A percentile compares a stretch with the other conserved stretches of the same genome.
phyloP scores from a whole-genome alignment of 2,797 vertebrate genomes.

The Cyprinodon diabolis region DNA sequence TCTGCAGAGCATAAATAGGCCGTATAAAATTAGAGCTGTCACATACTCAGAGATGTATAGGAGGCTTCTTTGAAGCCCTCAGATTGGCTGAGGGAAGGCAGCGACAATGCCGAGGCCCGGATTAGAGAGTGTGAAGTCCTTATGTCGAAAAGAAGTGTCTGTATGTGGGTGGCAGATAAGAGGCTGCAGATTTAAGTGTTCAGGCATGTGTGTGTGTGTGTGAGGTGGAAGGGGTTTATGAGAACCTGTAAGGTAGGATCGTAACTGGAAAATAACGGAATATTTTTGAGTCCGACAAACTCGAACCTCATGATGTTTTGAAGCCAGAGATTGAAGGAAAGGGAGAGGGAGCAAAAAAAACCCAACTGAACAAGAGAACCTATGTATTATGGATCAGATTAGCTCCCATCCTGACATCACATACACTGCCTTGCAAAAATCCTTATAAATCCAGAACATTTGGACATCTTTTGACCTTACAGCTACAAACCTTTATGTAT shows the following conservation, averaged over 20 bases:
- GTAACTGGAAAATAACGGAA: slow-evolving; percentile 28
- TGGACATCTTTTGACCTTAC: neutral
- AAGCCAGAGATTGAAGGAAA: slow-evolving; percentile 45
- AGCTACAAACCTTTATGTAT: neutral
- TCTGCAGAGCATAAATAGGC: slow-evolving; percentile 36
- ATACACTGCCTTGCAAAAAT: neutral
- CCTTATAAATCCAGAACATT: neutral
- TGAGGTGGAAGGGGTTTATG: slow-evolving; percentile 12
- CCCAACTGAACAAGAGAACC: slow-evolving; percentile 33
- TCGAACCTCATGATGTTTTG: slow-evolving; percentile 77
- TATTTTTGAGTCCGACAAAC: slow-evolving; percentile 64
- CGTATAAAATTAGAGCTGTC: slow-evolving; percentile 35
- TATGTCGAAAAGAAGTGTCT: slow-evolving; percentile 20
- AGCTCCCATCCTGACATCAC: slow-evolving; percentile 15
- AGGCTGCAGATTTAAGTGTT: slow-evolving; percentile 27
- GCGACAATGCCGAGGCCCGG: slow-evolving; percentile 12
- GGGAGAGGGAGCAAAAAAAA: slow-evolving; percentile 22
- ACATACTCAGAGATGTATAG: slow-evolving; percentile 23
- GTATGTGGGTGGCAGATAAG: slow-evolving; percentile 44
- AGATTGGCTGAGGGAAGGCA: slow-evolving; percentile 25
- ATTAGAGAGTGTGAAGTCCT: slow-evolving; percentile 42
- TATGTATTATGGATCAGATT: slow-evolving; percentile 39
- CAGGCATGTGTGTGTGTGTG: slow-evolving; percentile 11
- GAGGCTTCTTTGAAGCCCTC: slow-evolving; percentile 43
- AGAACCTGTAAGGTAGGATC: slow-evolving; percentile 8